These are phyloP conservation scores for Drosophila phalerata DNA, from an alignment of 2,888 invertebrate species.

Conservation along the genomic window DNA sequence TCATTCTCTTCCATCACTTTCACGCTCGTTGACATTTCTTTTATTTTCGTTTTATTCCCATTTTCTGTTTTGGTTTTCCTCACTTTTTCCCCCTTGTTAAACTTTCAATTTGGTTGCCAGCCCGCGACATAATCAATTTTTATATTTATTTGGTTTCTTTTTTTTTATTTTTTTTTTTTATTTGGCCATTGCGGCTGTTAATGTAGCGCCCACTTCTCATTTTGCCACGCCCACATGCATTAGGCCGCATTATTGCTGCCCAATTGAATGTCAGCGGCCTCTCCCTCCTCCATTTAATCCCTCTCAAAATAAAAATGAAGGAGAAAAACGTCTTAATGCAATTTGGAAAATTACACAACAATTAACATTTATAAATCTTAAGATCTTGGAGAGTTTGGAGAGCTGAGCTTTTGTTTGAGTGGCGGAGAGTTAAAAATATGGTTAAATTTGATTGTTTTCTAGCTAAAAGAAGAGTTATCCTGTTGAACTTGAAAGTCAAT, in stretches of 20 bases:
- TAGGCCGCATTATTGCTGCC: constrained; percentile 30
- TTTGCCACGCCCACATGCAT: constrained; percentile 53
- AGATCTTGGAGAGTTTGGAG: too few species aligned
- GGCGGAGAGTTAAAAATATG: background rate
- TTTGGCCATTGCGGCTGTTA: constrained; percentile 47
- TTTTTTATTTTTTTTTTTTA: constrained; percentile 16
- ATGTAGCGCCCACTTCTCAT: constrained; percentile 49
- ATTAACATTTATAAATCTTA: constrained; percentile 23
- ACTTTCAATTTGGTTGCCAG: constrained; percentile 64
- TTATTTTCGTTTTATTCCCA: constrained; percentile 33
- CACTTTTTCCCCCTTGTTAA: constrained; percentile 23
- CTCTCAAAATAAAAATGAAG: background rate
- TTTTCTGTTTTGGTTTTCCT: constrained; percentile 26
- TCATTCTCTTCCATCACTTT: constrained; percentile 49
- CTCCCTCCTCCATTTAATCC: background rate
- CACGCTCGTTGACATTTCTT: constrained; percentile 77
- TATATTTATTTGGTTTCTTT: constrained; percentile 68
- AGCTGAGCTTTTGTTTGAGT: too few species aligned
- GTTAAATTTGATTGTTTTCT: background rate
- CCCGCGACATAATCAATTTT: constrained; percentile 72
- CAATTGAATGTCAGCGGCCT: constrained; percentile 38
- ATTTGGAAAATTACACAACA: constrained; percentile 47
- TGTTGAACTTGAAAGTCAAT: background rate
- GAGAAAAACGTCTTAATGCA: constrained; percentile 15
- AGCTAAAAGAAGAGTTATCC: background rate